A percentile compares a stretch with the other conserved stretches of the same genome.
These are phyloP conservation scores for Aurelia coerulea DNA, from an alignment of 30 jellyfish, hydroid and myxozoan genomes.

Conservation along the genomic window DNA sequence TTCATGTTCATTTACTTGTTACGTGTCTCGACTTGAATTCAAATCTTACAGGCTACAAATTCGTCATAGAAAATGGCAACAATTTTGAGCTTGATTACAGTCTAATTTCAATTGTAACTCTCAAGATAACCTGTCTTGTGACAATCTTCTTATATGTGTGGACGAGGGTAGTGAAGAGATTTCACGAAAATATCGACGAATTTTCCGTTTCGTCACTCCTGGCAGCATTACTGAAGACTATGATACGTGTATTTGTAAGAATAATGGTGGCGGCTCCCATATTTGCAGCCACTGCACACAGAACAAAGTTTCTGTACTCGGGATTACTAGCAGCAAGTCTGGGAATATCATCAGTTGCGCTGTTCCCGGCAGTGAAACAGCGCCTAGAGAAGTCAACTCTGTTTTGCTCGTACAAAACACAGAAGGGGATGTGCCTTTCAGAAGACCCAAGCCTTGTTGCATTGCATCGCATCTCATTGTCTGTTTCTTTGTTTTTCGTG, in stretches of 20 bases:
- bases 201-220: conserved; percentile 5
- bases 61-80: conserved; percentile 20
- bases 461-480: conserved; percentile 58
- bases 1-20: conserved; percentile 17
- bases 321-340: conserved; percentile 23
- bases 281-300: not conserved
- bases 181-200: conserved; percentile 12
- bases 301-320: conserved; percentile 35
- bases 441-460: conserved; percentile 80
- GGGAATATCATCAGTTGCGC: conserved; percentile 6
- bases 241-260: not conserved
- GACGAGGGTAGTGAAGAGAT: conserved; percentile 14
- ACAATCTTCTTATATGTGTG: conserved; percentile 9
- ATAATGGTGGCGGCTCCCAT: conserved; percentile 48
- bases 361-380: conserved; percentile 38
- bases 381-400: conserved; percentile 51
- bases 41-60: conserved; percentile 22
- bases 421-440: conserved; percentile 67
- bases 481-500: conserved; percentile 54
- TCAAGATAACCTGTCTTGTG: not conserved
- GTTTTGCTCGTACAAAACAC: conserved; percentile 52
- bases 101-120: not conserved
- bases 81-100: conserved; percentile 3
- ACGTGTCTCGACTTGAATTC: conserved; percentile 48
- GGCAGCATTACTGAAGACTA: conserved; percentile 6